Evolutionary conservation across 2,888 invertebrate species (phyloP), one percentile per base, ranked within the genome.

Genomic region (Polyploca ridens): DNA sequence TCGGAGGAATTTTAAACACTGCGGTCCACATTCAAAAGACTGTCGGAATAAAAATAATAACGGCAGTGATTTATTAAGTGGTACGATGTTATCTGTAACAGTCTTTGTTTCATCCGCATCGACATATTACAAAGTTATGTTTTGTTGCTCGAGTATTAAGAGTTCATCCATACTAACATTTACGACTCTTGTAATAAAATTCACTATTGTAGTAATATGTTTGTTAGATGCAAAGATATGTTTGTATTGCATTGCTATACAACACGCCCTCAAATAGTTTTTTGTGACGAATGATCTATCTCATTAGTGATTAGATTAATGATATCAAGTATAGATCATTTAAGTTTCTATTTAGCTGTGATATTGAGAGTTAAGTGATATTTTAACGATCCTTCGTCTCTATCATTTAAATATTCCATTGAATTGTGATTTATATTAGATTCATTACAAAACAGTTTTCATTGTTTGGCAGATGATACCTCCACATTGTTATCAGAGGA

Each of bases 261-360:
- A 68, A 58, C 69, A 69, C 65, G 64, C 65, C 67, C 71, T 69
- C 69, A 64, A 60, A 64, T 71, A 33, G 58, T 74, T 74, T 74
- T 49, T 66, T 68, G 75, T 82, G 74, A 78, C 75, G 72, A 77
- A 76, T 76, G 83, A 79, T 83, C 74, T 73, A 71, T 69, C 81
- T 83, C 81, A 85, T 85, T 89, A 86, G 76, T 82, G 83, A 86
- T 85, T 80, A 86, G 87, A 90, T 90, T 89, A 86, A 90, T 90
- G 87, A 88, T 86, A 84, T 83, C 73, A 82, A 78, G 71, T 74
- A 75, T 77, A 70, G 73, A 74, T 82, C 80, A 76, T 78, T 54
- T 54, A 54, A 54, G 75, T 70, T 76, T 71, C 73, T 74, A 76
- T 77, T 73, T 76, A 71, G 73, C 16, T 74, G 70, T 73, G 68